Base-by-base conservation (phyloP, 2,888 invertebrate genomes). In the Ormyrus pomaceus region DNA sequence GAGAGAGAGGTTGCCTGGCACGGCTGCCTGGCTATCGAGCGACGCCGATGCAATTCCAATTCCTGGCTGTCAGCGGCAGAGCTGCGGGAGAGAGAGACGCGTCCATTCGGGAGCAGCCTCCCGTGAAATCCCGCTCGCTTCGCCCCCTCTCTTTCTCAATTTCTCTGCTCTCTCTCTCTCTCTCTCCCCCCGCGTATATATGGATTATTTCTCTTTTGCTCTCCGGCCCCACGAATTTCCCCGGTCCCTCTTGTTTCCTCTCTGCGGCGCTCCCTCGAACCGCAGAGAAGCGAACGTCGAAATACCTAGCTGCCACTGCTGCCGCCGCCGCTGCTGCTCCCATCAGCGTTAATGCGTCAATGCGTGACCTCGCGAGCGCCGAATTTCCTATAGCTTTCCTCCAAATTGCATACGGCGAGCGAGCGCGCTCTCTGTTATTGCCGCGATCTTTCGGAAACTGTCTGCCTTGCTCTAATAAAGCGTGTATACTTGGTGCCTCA, bases 1-100 rank as follows among this genome's bases (percentile, higher is more conserved):
- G 19, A 19, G 34, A 34, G 34, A 34, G 34, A 34, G 78, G 83
- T 77, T 85, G 84, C 83, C 85, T 86, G 85, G 85, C 84, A 76
- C 84, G 87, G 87, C 85, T 88, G 89, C 87, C 85, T 89, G 89
- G 88, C 89, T 90, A 90, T 90, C 90, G 90, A 90, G 89, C 90
- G 90, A 89, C 88, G 89, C 90, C 90, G 89, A 90, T 90, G 90
- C 90, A 90, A 90, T 90, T 90, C 90, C 90, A 90, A 90, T 90
- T 90, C 90, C 90, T 90, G 88, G 90, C 90, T 90, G 90, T 90
- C 90, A 90, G 89, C 90, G 88, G 88, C 90, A 90, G 90, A 88
- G 87, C 89, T 88, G 88, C 88, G 89, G 89, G 89, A 82, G 79
- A 79, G 34, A 34, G 76, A 82, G 79, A 77, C 90, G 89, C 89